Evolutionary conservation across 2,797 vertebrate genomes (phyloP), one percentile per base, ranked within the genome.

Genomic region (Lepus townsendii): DNA sequence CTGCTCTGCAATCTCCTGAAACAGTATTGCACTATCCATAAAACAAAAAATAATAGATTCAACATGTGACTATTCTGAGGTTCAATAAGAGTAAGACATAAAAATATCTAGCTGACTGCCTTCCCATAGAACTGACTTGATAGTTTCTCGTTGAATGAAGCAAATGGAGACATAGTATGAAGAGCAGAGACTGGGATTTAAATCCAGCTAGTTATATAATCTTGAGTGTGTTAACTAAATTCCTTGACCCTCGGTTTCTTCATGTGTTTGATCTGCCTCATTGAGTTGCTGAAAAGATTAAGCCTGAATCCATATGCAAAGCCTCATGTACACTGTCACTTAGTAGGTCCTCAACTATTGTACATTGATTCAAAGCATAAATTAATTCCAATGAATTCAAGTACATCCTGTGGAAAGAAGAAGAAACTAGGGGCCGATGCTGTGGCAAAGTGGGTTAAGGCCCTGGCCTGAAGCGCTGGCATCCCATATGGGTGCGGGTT

Each of bases 61-160:
- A 32, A 52, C 38, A n/a, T 42, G 14, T 6, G 47, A 24, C 38
- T 73, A 30, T 50, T 76, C 26, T 79, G 60, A 76, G 27, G 17
- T 76, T 76, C 79, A 95, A 88, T 9, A 65, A 35, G 11, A 75
- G 7, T 38, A 76, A 83, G 85, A 71, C 32, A 42, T 7, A 82
- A 80, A 85, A 78, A 10, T 35, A 86, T 27, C 19, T 50, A 80
- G 10, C 42, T 52, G 24, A 54, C 30, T 73, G 26, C 17, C 27
- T 65, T 17, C 9, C 1, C 1, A 57, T 20, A 68, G 50, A 66
- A 71, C 26, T 27, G 68, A 3, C 57, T 82, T 86, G 50, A 60
- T 69, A 76, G 88, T 79, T 35, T 47, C 76, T 72, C 88, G 57
- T 42, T 32, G 26, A 73, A 78, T 66, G 38, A 94, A 80, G 52